phyloP scores from a whole-genome alignment of 2,888 invertebrate species.

The Sphaerolaimus hirsutus region DNA sequence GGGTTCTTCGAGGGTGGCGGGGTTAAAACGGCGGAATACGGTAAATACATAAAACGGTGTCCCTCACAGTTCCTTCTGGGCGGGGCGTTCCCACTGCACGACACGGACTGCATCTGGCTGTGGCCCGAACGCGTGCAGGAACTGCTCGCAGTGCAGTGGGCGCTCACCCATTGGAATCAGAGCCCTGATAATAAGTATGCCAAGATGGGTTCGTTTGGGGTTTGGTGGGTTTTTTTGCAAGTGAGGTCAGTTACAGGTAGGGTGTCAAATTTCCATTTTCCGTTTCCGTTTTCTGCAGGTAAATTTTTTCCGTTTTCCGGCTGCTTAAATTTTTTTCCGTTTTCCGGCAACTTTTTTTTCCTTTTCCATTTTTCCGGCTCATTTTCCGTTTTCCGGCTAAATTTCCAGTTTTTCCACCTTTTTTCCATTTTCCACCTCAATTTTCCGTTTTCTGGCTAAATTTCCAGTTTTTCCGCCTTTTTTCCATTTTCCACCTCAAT shows the following conservation, averaged over 20 bases:
- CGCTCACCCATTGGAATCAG: conserved; percentile 23
- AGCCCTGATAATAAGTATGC: conserved; percentile 11
- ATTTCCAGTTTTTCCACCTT: no score
- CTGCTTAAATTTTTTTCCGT: neutral
- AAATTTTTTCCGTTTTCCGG: neutral
- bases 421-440: no score
- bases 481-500: no score
- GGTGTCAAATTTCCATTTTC: conserved; percentile 1
- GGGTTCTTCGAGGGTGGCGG: no score
- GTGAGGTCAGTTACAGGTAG: no score
- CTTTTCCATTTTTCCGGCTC: no score
- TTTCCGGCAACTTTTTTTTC: neutral
- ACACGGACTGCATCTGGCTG: conserved; percentile 16
- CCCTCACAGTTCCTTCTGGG: conserved; percentile 5
- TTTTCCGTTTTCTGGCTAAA: no score
- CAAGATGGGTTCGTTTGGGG: neutral
- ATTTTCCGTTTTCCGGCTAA: no score
- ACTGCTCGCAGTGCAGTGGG: conserved; percentile 24
- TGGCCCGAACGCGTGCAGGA: conserved; percentile 20
- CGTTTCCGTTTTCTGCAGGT: neutral
- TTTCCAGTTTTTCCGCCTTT: no score
- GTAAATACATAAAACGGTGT: neutral
- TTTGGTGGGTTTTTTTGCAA: neutral
- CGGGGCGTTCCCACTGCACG: conserved; percentile 11
- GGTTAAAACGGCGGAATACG: no score